phyloP scores from a whole-genome alignment of 2,888 invertebrate genomes.

The Xylota segnis region DNA sequence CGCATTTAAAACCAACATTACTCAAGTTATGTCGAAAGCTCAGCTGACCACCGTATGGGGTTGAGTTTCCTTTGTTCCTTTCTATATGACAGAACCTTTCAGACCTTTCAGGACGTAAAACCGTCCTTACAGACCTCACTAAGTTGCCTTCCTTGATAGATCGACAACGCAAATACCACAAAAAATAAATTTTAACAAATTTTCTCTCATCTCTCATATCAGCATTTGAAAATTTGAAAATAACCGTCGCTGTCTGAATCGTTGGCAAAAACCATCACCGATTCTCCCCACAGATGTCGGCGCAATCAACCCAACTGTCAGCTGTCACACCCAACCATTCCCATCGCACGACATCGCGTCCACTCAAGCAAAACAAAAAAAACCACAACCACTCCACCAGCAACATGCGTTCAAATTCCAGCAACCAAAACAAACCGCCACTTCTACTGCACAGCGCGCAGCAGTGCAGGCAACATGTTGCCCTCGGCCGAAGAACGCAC shows the following conservation, averaged over 20 bases:
- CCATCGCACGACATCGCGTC: conserved; percentile 31
- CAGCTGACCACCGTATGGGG: too few relatives aligned
- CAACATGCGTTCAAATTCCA: conserved; percentile 58
- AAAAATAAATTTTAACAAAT: too few relatives aligned
- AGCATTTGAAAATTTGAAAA: conserved; percentile 4
- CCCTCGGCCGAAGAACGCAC: not conserved
- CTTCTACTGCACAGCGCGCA: conserved; percentile 48
- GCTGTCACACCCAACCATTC: not conserved
- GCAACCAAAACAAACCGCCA: conserved; percentile 71
- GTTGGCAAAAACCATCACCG: conserved; percentile 3
- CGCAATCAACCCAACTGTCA: not conserved
- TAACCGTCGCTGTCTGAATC: conserved; percentile 10
- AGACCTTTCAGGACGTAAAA: too few relatives aligned
- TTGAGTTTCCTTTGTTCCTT: too few relatives aligned
- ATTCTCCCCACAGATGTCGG: conserved; percentile 30
- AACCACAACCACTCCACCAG: not conserved
- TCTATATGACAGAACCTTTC: too few relatives aligned
- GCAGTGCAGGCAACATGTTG: conserved; percentile 48
- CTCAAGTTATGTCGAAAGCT: too few relatives aligned
- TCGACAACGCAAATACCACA: too few relatives aligned
- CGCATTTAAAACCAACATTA: too few relatives aligned
- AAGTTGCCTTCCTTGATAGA: too few relatives aligned
- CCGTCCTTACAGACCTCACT: too few relatives aligned
- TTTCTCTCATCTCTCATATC: too few relatives aligned
- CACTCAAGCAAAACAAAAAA: conserved; percentile 23